Conservation (phyloP, 2,797 vertebrate genomes). For the Carcharodon carcharias region DNA sequence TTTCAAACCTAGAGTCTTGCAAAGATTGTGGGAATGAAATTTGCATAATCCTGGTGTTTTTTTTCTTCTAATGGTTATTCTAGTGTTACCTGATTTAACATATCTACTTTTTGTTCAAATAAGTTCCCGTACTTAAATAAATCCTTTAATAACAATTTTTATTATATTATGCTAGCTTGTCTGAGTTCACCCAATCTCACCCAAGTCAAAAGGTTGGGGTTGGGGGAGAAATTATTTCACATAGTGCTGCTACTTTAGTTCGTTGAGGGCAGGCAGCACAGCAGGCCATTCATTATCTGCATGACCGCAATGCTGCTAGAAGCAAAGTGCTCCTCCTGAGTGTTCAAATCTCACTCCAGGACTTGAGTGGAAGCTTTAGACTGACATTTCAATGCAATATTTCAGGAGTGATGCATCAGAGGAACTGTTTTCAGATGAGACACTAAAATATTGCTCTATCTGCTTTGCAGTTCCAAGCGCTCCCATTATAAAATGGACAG, state of each 20-base stretch:
- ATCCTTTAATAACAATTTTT: background rate
- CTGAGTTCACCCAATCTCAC: background rate
- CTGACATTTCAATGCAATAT: background rate
- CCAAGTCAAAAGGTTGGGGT: background rate
- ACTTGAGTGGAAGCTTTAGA: background rate
- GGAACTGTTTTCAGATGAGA: background rate
- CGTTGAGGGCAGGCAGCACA: background rate
- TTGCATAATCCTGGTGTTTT: slow-evolving; percentile 10
- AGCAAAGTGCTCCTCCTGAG: background rate
- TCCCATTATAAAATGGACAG: background rate
- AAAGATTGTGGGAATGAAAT: background rate
- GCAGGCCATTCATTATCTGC: no score
- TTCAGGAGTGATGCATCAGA: background rate
- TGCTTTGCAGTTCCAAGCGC: background rate
- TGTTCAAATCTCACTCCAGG: background rate
- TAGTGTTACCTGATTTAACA: background rate
- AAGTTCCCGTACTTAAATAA: background rate
- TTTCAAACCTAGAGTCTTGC: background rate
- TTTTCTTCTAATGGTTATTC: background rate
- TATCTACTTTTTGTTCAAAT: background rate
- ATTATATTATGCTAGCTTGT: background rate
- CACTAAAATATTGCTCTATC: background rate
- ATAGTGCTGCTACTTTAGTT: background rate
- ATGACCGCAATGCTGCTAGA: background rate
- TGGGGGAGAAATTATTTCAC: background rate